phyloP scores from a whole-genome alignment of 2,888 invertebrate genomes.

The Antheraea assamensis region DNA sequence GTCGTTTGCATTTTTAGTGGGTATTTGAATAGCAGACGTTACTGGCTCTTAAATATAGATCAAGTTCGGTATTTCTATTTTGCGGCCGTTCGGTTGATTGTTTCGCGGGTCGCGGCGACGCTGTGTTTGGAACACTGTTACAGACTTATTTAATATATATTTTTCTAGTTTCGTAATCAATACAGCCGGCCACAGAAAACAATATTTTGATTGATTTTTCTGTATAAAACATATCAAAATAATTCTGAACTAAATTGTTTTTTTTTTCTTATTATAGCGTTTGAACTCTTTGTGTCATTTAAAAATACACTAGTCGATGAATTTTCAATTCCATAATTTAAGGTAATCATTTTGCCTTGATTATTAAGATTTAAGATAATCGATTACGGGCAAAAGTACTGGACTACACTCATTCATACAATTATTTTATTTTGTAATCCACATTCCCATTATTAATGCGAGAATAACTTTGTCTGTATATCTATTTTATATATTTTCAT shows the following conservation, averaged over 20 bases:
- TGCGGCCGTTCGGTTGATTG: conserved; percentile 18
- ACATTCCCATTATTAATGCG: too few relatives aligned
- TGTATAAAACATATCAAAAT: neutral
- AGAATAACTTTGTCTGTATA: too few relatives aligned
- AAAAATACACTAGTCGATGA: too few relatives aligned
- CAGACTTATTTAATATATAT: neutral
- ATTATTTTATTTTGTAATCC: too few relatives aligned
- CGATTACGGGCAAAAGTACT: too few relatives aligned
- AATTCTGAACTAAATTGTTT: neutral
- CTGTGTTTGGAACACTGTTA: conserved; percentile 5
- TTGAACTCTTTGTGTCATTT: too few relatives aligned
- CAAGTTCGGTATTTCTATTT: conserved; percentile 5
- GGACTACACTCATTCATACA: too few relatives aligned
- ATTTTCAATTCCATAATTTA: too few relatives aligned
- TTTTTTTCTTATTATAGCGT: neutral
- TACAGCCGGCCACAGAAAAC: neutral
- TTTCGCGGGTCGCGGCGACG: conserved; percentile 11
- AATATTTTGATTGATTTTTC: conserved; percentile 3
- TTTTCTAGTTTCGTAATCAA: conserved; percentile 21
- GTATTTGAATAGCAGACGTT: neutral
- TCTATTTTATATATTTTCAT: too few relatives aligned
- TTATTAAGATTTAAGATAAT: too few relatives aligned
- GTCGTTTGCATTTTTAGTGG: too few relatives aligned
- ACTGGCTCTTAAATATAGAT: neutral
- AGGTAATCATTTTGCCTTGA: too few relatives aligned